Base-by-base conservation (phyloP, 2,797 vertebrate genomes). In the Spinibarbus caldwelli region DNA sequence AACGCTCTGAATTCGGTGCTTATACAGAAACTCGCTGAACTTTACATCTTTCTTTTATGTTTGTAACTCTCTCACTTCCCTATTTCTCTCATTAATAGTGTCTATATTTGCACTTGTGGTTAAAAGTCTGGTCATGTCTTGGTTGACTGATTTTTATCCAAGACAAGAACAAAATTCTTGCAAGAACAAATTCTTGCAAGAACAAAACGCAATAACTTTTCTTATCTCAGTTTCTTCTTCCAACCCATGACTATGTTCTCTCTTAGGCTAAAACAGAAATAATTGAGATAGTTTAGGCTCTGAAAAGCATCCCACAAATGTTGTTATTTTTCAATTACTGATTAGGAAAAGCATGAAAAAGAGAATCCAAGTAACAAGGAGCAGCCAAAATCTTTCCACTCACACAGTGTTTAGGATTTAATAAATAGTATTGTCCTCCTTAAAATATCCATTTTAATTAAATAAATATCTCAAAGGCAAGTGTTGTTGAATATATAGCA, bases 41-140 rank as follows among this genome's bases (percentile, higher is more conserved):
- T 41, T 14, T 12, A 38, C 3, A n/a, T 54, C 8, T 49, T 78
- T 49, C 6, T 21, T 41, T 29, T 12, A 31, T 78, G 29, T 31
- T 12, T 45, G 12, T 52, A 26, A 29, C 47, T 19, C 49, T 87
- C 64, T 78, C 52, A 73, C 66, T 85, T 87, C 78, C 68, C 31
- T 52, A 70, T 85, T 80, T 72, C n/a, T 52, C 11, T 47, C n/a
- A 19, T 15, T 21, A 45, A 10, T 29, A 38, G 66, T 45, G 7
- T n/a, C 29, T n/a, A n/a, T 67, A 84, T 79, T 47, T 82, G 34
- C 34, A 8, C 8, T 43, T 73, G 72, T 57, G 57, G 81, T 83
- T 75, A 38, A 75, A 83, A 2, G 57, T 64, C 14, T 64, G 21
- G 31, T 34, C 23, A 12, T n/a, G 5, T 59, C 36, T 38, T 43